A percentile compares a stretch with the other conserved stretches of the same genome.
phyloP scores from a whole-genome alignment of 2,888 invertebrate species.

The Heliconius cydno region DNA sequence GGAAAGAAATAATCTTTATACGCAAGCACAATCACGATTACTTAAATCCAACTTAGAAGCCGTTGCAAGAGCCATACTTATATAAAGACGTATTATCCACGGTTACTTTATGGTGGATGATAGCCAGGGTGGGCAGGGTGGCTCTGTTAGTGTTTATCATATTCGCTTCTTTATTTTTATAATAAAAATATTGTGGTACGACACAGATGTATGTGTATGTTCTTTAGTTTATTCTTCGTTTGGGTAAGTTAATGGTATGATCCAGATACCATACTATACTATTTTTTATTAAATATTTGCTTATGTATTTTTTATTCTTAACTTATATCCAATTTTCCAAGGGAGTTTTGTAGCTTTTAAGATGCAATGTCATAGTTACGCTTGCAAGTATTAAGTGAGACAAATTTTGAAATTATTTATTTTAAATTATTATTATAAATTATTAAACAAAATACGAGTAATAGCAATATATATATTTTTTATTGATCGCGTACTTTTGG shows the following conservation, averaged over 20 bases:
- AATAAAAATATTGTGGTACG: background rate
- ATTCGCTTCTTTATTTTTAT: background rate
- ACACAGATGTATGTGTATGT: background rate
- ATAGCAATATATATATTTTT: too few relatives aligned
- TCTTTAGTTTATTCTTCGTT: too few relatives aligned
- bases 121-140: background rate
- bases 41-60: slow-evolving; percentile 47
- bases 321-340: too few relatives aligned
- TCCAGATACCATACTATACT: too few relatives aligned
- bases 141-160: slow-evolving; percentile 20
- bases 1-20: slow-evolving; percentile 22
- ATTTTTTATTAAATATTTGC: too few relatives aligned
- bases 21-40: slow-evolving; percentile 42
- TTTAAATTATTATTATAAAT: too few relatives aligned
- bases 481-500: background rate
- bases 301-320: too few relatives aligned
- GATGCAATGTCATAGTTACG: too few relatives aligned
- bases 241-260: too few relatives aligned
- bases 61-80: slow-evolving; percentile 40
- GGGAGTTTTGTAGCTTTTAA: too few relatives aligned
- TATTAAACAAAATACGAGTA: background rate
- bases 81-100: slow-evolving; percentile 37
- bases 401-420: too few relatives aligned
- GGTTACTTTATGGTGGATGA: slow-evolving; percentile 13
- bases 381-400: too few relatives aligned